These are phyloP conservation scores for Colinus virginianus DNA, from an alignment of 2,113 vertebrate genomes.

Conservation along the genomic window DNA sequence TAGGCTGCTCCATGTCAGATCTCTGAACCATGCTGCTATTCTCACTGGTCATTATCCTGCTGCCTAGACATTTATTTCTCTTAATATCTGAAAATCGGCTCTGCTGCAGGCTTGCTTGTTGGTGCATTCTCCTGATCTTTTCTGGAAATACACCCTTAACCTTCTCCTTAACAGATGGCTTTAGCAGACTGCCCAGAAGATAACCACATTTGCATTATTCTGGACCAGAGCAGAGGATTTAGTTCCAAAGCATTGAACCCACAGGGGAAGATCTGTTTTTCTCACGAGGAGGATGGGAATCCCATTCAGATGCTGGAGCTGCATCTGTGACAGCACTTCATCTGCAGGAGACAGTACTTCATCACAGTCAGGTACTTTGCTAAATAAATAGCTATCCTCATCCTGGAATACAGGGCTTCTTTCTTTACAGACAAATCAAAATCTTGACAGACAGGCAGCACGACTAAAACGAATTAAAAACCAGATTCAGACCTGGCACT, in stretches of 20 bases:
- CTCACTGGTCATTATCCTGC: neutral
- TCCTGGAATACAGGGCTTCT: neutral
- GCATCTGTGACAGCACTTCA: neutral
- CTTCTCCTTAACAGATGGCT: neutral
- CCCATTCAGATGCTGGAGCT: accelerated
- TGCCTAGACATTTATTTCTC: neutral
- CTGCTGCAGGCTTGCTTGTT: neutral
- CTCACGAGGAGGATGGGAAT: neutral
- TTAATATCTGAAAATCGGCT: neutral
- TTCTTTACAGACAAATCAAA: neutral
- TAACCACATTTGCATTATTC: neutral
- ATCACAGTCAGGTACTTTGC: neutral
- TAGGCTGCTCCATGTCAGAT: neutral
- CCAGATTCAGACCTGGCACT: neutral
- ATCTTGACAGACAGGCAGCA: neutral
- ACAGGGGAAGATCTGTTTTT: accelerated
- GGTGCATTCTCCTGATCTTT: neutral
- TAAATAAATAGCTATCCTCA: neutral
- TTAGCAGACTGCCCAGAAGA: neutral
- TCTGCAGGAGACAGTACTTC: neutral
- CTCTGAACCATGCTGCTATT: neutral
- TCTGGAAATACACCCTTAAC: neutral
- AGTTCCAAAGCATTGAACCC: neutral
- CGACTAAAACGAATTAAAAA: neutral
- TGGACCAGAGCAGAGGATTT: neutral